Percentiles rank a stretch among this genome's conserved stretches.
Conservation (phyloP, 2,113 vertebrate genomes). For the Pampusana beccarii region DNA sequence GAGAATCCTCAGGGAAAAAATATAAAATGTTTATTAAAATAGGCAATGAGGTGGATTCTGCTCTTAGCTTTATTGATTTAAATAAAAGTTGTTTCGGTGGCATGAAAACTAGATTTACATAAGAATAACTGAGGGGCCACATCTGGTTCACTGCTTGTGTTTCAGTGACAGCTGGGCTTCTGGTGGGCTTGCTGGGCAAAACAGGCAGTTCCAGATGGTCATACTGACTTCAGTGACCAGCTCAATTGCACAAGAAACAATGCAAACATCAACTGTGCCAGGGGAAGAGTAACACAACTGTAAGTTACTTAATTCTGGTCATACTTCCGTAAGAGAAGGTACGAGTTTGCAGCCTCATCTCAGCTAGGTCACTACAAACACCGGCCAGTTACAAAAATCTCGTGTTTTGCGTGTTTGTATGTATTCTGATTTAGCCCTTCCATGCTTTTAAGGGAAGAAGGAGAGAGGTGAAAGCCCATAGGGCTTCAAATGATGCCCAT, state of each 20-base stretch:
- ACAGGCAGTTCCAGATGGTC: not conserved
- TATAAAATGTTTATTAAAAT: not conserved
- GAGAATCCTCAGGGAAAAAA: not conserved
- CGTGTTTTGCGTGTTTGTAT: not conserved
- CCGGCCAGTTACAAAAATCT: not conserved
- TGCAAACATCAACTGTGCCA: not conserved
- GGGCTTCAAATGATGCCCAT: not conserved
- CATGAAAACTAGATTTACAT: not conserved
- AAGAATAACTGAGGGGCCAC: not conserved
- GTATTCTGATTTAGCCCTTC: not conserved
- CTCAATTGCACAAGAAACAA: not conserved
- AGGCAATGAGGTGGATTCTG: not conserved
- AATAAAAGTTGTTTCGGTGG: not conserved
- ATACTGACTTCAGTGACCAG: not conserved
- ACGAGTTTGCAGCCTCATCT: not conserved
- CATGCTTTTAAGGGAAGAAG: not conserved
- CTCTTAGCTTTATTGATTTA: not conserved
- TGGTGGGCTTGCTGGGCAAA: not conserved
- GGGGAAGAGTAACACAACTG: not conserved
- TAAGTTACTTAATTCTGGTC: not conserved
- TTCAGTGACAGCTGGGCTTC: not conserved
- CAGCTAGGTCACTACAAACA: not conserved
- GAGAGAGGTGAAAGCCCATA: not conserved
- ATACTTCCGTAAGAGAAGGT: not conserved
- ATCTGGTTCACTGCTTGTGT: not conserved